Conservation (phyloP, 2,888 invertebrate species). For the Blastobasis adustella region DNA sequence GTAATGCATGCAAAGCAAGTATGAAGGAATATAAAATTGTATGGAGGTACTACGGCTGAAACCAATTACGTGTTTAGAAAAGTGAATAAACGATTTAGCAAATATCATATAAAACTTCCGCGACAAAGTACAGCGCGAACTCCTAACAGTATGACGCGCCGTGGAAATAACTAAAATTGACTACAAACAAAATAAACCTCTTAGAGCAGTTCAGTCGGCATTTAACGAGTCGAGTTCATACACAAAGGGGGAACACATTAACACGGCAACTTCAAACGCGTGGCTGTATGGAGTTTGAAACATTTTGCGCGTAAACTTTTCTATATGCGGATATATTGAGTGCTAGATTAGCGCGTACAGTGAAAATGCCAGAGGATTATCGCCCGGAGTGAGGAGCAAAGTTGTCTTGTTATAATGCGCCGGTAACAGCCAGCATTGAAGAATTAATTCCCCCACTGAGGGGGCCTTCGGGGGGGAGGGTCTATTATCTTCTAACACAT, state of each 20-base stretch:
- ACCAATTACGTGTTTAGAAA: too few species aligned
- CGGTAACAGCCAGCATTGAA: constrained; percentile 28
- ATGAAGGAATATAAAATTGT: constrained; percentile 1
- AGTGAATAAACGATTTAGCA: too few species aligned
- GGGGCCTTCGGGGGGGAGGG: not conserved
- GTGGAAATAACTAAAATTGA: not conserved
- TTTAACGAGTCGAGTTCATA: constrained; percentile 54
- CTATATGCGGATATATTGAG: constrained; percentile 64
- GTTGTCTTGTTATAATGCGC: constrained; percentile 53
- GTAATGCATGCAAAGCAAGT: constrained; percentile 4
- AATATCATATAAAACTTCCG: too few species aligned
- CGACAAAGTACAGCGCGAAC: too few species aligned
- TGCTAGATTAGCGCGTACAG: constrained; percentile 66
- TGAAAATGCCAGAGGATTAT: constrained; percentile 65
- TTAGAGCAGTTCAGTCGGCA: constrained; percentile 21
- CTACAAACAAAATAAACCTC: constrained; percentile 18
- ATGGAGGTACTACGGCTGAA: not conserved
- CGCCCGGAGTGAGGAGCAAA: constrained; percentile 36
- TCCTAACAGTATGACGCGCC: too few species aligned
- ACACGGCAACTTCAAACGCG: constrained; percentile 57
- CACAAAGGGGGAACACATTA: constrained; percentile 71
- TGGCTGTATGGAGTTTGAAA: constrained; percentile 58
- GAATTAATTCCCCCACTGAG: constrained; percentile 27
- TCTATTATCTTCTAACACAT: too few species aligned
- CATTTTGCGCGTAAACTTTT: constrained; percentile 66